A percentile compares a stretch with the other conserved stretches of the same genome.
These are phyloP conservation scores for Catharus bicknelli DNA, from an alignment of 2,113 vertebrate genomes.

Conservation along the genomic window DNA sequence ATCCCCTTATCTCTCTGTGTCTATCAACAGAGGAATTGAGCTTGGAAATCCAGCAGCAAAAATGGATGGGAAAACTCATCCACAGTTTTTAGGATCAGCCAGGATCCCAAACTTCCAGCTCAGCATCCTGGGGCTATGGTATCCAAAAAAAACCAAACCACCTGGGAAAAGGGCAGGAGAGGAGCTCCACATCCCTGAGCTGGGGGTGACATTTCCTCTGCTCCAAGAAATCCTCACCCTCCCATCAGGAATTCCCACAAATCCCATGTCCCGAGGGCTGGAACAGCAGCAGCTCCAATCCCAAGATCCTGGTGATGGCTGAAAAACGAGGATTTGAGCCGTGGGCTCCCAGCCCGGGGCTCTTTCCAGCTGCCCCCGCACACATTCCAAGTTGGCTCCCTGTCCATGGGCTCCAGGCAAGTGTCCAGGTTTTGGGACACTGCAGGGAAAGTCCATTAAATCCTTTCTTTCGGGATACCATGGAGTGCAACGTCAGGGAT, in stretches of 20 bases:
- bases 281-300: rapidly evolving
- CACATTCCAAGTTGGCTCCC: slow-evolving; percentile 32
- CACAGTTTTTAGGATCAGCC: neutral
- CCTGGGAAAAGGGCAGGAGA: rapidly evolving
- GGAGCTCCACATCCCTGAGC: neutral
- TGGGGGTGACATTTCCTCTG: rapidly evolving
- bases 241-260: neutral
- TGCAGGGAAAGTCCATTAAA: slow-evolving; percentile 76
- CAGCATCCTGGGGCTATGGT: neutral
- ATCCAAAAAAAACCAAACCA: neutral
- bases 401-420: neutral
- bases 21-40: neutral
- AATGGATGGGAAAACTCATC: neutral
- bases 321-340: neutral
- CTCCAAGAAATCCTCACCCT: neutral
- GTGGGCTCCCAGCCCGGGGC: rapidly evolving
- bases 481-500: slow-evolving; percentile 62
- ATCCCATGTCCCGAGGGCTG: rapidly evolving
- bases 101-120: neutral
- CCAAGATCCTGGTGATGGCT: neutral
- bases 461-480: slow-evolving; percentile 71
- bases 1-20: neutral
- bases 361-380: neutral
- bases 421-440: slow-evolving; percentile 38
- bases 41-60: neutral